These are phyloP conservation scores for Drosophila imparisetae DNA, from an alignment of 2,888 invertebrate genomes.

Conservation along the genomic window DNA sequence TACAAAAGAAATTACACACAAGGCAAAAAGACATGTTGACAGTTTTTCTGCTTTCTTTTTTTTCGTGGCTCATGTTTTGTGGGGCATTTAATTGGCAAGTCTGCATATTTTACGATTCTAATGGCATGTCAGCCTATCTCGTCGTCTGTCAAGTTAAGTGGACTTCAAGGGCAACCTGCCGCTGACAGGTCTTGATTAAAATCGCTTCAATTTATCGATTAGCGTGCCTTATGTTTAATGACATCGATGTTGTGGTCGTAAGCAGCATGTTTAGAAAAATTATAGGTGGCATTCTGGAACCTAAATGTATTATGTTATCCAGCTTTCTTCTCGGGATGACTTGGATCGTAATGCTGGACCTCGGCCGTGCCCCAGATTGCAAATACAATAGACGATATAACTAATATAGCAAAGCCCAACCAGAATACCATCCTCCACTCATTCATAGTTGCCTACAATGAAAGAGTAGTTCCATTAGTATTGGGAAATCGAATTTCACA, in stretches of 20 bases:
- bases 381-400: conserved; percentile 88
- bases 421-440: conserved; percentile 92
- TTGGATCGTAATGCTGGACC: conserved; percentile 90
- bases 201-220: neutral
- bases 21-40: conserved; percentile 7
- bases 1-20: neutral
- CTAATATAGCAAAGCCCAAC: conserved; percentile 89
- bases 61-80: neutral
- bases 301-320: neutral
- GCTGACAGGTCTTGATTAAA: neutral
- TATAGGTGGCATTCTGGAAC: neutral
- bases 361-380: conserved; percentile 87
- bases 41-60: neutral
- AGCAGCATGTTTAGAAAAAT: neutral
- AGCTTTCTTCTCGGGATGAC: conserved; percentile 12
- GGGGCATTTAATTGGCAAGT: conserved; percentile 57
- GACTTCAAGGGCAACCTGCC: neutral
- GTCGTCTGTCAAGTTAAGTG: neutral
- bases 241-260: neutral
- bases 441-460: conserved; percentile 86
- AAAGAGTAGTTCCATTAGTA: neutral
- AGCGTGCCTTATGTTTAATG: neutral
- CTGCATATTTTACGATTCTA: conserved; percentile 27
- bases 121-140: conserved; percentile 6
- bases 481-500: neutral